Base-by-base conservation (phyloP, 2,888 invertebrate genomes). In the Agrypnus murinus region DNA sequence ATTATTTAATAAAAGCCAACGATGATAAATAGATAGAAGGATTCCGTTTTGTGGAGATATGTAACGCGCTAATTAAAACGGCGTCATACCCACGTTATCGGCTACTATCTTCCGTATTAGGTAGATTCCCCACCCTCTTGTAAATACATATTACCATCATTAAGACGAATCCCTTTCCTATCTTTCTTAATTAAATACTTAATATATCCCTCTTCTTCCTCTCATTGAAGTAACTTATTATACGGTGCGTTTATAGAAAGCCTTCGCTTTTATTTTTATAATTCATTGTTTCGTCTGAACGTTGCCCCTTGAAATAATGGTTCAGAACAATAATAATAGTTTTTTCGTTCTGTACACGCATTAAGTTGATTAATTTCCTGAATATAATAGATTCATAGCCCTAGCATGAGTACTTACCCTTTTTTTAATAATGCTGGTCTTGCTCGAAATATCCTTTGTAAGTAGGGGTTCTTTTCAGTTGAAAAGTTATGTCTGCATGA, bases 1-100 rank as follows among this genome's bases (percentile, higher is more conserved):
- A 48, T 58, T 66, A 59, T 66, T 50, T 67, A 67, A 67, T 67
- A 59, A 67, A 67, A 50, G 34, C 53, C 6, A 9, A 15, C 14
- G 34, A 34, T 53, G 34, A 32, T 53, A 53, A 53, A 53, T 53
- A 48, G 32, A 53, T 53, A 34, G 53, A 53, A 31, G 53, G 15
- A 53, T 40, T 58, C 40, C 40, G 58, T 40, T 58, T 17, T 40
- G 14, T 40, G 9, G 12, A 40, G 59, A 48, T 43, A 45, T 59
- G 12, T 36, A 46, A 58, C 19, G 40, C 48, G 67, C 46, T 67
- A 50, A 67, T 53, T 58, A 66, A 66, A 36, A 58, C 40, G 25
- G 19, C 40, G 40, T 40, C 58, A 58, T 53, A 12, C 38, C 58
- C 40, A 25, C 58, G 40, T 58, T 58, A 58, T 58, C 58, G 19